Percentiles rank a stretch among this genome's conserved stretches.
These are phyloP conservation scores for Colaptes auratus DNA, from an alignment of 2,113 vertebrate species.

Conservation along the genomic window DNA sequence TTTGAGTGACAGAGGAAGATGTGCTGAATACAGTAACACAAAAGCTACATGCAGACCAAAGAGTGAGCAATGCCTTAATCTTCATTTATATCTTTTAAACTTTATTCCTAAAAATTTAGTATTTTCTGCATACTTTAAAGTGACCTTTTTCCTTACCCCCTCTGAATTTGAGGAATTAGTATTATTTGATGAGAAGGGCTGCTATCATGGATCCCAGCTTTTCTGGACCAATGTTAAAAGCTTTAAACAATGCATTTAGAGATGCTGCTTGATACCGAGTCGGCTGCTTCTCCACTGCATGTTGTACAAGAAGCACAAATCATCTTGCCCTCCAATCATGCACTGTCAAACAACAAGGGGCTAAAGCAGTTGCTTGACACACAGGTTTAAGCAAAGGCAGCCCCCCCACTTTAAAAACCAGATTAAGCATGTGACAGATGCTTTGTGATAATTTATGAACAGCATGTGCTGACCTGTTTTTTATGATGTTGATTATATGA, in stretches of 20 bases:
- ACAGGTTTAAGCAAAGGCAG: constrained; percentile 12
- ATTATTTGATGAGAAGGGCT: background rate
- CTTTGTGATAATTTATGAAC: constrained; percentile 14
- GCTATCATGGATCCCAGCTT: background rate
- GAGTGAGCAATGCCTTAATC: background rate
- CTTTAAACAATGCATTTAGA: background rate
- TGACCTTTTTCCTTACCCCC: background rate
- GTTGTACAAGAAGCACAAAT: background rate
- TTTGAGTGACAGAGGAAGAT: background rate
- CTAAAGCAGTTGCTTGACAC: constrained; percentile 24
- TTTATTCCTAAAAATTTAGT: background rate
- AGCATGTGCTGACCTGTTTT: constrained; percentile 31
- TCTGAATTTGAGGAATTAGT: background rate
- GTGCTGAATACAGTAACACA: background rate
- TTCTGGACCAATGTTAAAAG: background rate
- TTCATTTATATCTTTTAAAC: background rate
- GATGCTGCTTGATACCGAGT: background rate
- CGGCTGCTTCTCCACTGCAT: background rate
- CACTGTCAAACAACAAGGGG: background rate
- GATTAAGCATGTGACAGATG: constrained; percentile 42
- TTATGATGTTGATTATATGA: background rate
- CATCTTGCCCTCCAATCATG: background rate
- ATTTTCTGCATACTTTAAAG: background rate
- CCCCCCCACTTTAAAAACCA: constrained; percentile 21
- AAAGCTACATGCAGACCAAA: background rate